phyloP scores from a whole-genome alignment of 2,888 invertebrate species.

The Ophioninae sp. region DNA sequence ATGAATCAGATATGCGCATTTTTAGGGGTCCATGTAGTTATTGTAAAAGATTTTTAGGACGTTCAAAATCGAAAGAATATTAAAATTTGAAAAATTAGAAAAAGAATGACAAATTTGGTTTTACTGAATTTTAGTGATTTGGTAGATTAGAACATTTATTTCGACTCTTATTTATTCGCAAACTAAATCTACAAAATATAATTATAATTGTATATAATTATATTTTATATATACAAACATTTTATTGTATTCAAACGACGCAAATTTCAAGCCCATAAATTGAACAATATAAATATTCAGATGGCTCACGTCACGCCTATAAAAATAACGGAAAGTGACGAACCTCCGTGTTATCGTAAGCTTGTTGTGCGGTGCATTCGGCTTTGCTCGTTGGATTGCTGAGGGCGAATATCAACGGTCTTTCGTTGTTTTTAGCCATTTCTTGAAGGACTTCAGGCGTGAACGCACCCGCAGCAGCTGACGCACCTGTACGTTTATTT shows the following conservation, averaged over 20 bases:
- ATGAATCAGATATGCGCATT: background rate
- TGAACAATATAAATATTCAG: background rate
- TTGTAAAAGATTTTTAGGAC: background rate
- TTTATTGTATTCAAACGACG: no score
- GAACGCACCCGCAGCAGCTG: slow-evolving; percentile 95
- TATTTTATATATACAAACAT: no score
- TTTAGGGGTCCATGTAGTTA: background rate
- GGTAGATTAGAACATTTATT: no score
- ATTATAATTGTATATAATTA: no score
- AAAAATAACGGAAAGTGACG: slow-evolving; percentile 25
- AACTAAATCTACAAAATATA: no score
- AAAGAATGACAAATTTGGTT: no score
- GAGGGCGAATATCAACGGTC: slow-evolving; percentile 97
- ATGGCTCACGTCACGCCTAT: background rate
- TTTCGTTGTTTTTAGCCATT: slow-evolving; percentile 93
- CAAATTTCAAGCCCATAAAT: background rate
- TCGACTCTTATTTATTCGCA: no score
- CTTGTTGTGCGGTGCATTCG: slow-evolving; percentile 98
- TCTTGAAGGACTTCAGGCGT: slow-evolving; percentile 91
- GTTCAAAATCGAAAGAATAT: background rate
- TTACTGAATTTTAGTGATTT: no score
- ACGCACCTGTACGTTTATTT: slow-evolving; percentile 87
- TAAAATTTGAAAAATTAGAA: background rate
- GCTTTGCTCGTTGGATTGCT: slow-evolving; percentile 99
- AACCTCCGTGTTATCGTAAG: slow-evolving; percentile 94